Base-by-base conservation (phyloP, 2,888 invertebrate genomes). In the Idaea dimidiata region DNA sequence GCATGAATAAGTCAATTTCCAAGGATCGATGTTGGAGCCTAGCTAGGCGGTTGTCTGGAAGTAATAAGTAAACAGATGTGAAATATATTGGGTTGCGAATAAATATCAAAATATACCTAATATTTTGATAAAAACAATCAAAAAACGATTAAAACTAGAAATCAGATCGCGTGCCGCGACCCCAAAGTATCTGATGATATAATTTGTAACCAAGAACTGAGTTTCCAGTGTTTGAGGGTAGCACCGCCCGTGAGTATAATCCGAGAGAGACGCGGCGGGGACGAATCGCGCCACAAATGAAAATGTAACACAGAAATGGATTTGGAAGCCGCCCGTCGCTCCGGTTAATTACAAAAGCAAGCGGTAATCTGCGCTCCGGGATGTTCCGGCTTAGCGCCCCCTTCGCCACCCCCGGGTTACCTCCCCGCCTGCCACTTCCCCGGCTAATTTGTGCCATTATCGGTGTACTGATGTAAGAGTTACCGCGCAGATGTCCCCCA, bases 321-420 rank as follows among this genome's bases (percentile, higher is more conserved):
- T 92, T 92, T 89, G 91, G 91, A 91, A 89, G 91, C 91, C 91
- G 89, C 90, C 90, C 90, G 91, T 90, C 90, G 91, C 91, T 89
- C 88, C 91, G 91, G 92, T 92, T 92, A 92, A 92, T 92, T 92
- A 92, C 92, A 91, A 92, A 91, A 92, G 92, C 92, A 92, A 92
- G 91, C 92, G 91, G 92, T 91, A 91, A 91, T 91, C 92, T 91
- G 91, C 92, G 91, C 92, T 88, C 89, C 86, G 91, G 91, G 91
- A 91, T 91, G 91, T 91, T 91, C 91, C 91, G 91, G 91, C 91
- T 91, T 91, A 91, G 88, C 90, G 88, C 87, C 87, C 90, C 89
- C 80, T 78, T 75, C 71, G 68, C 72, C 82, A 77, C 79, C 79
- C 73, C 81, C 72, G 74, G 72, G 73, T 7, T 14, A 10, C 8